These are phyloP conservation scores for Benitochromis conjunctus DNA, from an alignment of 2,113 vertebrate species.

Conservation along the genomic window DNA sequence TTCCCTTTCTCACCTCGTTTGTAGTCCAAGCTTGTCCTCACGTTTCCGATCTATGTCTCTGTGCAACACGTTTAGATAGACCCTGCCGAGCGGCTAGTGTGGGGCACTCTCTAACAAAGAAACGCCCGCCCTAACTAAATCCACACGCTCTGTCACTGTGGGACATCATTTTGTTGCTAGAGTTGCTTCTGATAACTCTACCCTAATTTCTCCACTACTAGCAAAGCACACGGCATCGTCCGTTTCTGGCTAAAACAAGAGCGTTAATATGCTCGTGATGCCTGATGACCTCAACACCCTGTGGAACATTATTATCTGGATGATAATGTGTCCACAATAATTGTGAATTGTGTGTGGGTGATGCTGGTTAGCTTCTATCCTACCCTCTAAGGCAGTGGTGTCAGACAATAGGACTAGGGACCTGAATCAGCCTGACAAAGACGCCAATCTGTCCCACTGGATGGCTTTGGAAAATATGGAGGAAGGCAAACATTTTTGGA, in stretches of 20 bases:
- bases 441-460: neutral
- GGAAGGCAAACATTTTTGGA: neutral
- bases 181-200: neutral
- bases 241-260: neutral
- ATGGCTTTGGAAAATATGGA: neutral
- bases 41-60: neutral
- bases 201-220: neutral
- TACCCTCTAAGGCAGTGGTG: neutral
- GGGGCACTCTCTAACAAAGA: neutral
- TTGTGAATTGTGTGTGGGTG: too few species aligned
- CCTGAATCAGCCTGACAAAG: neutral
- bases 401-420: neutral
- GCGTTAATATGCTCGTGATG: neutral
- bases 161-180: neutral
- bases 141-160: neutral
- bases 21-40: neutral
- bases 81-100: neutral
- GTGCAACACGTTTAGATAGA: neutral
- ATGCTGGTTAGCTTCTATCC: neutral
- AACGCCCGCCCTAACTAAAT: neutral
- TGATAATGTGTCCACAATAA: too few species aligned
- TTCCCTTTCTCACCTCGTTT: neutral
- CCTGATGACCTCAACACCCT: neutral
- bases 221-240: neutral
- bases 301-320: too few species aligned